Conservation (phyloP, 2,113 vertebrate genomes). For the Equus quagga region DNA sequence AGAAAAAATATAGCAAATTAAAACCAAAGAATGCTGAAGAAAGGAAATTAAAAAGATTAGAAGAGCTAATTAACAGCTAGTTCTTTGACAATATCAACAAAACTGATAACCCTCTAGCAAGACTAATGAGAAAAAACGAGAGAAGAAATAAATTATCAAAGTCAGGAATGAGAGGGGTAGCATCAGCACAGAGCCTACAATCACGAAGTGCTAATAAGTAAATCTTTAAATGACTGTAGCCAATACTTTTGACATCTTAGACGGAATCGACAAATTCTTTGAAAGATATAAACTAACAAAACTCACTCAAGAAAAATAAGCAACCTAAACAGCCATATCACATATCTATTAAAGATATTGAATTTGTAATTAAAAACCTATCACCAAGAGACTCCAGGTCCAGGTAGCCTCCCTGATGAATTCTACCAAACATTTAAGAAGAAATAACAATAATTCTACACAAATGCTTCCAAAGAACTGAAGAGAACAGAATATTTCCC, state of each 20-base stretch:
- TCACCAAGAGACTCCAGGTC: not conserved
- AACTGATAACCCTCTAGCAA: not conserved
- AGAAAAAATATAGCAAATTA: not conserved
- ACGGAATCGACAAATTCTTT: not conserved
- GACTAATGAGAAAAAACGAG: not conserved
- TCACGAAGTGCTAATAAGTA: not conserved
- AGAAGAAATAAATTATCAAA: not conserved
- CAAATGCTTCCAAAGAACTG: not conserved
- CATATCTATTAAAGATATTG: not conserved
- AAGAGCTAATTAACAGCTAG: not conserved
- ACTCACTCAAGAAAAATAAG: not conserved
- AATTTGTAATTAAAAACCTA: conserved; percentile 30
- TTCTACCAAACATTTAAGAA: not conserved
- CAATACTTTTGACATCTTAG: not conserved
- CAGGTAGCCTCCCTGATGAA: not conserved
- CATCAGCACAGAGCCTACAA: not conserved
- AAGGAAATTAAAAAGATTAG: not conserved
- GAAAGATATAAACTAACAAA: not conserved
- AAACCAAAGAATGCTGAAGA: not conserved
- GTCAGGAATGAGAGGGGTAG: not conserved
- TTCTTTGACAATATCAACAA: not conserved
- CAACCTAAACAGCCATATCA: not conserved
- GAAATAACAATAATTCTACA: not conserved
- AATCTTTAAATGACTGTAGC: not conserved
- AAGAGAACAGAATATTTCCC: not conserved